Base-by-base conservation (phyloP, 1,140 invertebrate genomes). In the Leptestheria dahalacensis region DNA sequence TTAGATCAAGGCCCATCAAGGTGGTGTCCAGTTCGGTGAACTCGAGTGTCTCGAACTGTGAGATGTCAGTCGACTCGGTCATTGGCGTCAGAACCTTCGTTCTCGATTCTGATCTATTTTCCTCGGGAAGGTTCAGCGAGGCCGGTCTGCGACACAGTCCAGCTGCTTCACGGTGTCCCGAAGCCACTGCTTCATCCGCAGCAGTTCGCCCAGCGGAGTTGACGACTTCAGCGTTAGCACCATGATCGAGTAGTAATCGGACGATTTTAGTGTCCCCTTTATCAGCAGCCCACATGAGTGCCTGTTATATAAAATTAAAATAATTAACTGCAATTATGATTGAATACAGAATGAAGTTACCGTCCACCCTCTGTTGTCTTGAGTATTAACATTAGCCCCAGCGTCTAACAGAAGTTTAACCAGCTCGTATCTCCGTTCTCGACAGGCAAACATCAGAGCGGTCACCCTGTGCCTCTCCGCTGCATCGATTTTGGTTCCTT, bases 381-480 rank as follows among this genome's bases (percentile, higher is more conserved):
- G 77, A 6, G 71, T 67, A 64, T 82, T 81, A 3, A 79, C 66
- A 64, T 78, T 72, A 4, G 78, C 79, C 18, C 77, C 77, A 41
- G 68, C 69, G 48, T 76, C 73, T 15, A 82, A 55, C 29, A 83
- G 67, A 51, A 77, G 64, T 63, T 72, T 67, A 1, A 80, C 79
- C 60, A 79, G 75, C 21, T 77, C 71, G 12, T 68, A 64, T 51
- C 76, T 72, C n/a, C 79, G 80, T 67, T 83, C 79, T 63, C 77
- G 78, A 12, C 76, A 77, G 24, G 82, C 79, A 64, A 83, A 72
- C 81, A 83, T 83, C 52, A 83, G 67, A 1, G 82, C 78, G 29
- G 81, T 82, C 21, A 67, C 72, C 65, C 65, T 57, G 63, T 71
- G 76, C 66, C 74, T 71, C 64, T 78, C 77, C 59, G 68, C 65